A percentile compares a stretch with the other conserved stretches of the same genome.
phyloP scores from a whole-genome alignment of 2,113 vertebrate species.

The Spilogale gracilis region DNA sequence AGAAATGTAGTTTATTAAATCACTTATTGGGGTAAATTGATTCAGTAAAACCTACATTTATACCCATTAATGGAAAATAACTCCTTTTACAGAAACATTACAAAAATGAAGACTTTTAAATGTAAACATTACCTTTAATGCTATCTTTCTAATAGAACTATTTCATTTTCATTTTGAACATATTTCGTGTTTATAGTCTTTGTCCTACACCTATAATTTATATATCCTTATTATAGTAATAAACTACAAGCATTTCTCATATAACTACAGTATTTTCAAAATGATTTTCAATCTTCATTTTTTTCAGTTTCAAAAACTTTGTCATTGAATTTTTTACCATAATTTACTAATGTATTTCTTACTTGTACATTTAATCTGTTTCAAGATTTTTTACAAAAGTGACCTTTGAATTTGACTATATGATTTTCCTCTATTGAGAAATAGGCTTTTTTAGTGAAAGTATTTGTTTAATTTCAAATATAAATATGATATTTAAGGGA shows the following conservation, averaged over 20 bases:
- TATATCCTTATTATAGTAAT: slow-evolving; percentile 13
- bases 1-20: slow-evolving; percentile 30
- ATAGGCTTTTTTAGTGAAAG: not conserved
- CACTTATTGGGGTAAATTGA: not conserved
- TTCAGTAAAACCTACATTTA: slow-evolving; percentile 3
- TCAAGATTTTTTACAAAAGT: not conserved
- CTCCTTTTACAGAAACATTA: not conserved
- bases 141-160: not conserved
- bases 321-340: not conserved
- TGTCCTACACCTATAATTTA: not conserved
- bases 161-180: not conserved
- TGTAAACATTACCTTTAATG: not conserved
- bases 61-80: not conserved
- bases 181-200: not conserved
- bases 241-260: not conserved
- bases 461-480: slow-evolving; percentile 6
- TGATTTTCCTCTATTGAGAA: not conserved
- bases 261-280: not conserved
- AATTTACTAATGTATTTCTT: not conserved
- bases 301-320: not conserved
- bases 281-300: not conserved
- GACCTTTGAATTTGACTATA: not conserved
- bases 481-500: not conserved
- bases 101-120: not conserved
- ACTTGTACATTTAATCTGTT: not conserved